Evolutionary conservation across 2,888 invertebrate genomes (phyloP), one percentile per base, ranked within the genome.

Genomic region (Stramonita haemastoma): DNA sequence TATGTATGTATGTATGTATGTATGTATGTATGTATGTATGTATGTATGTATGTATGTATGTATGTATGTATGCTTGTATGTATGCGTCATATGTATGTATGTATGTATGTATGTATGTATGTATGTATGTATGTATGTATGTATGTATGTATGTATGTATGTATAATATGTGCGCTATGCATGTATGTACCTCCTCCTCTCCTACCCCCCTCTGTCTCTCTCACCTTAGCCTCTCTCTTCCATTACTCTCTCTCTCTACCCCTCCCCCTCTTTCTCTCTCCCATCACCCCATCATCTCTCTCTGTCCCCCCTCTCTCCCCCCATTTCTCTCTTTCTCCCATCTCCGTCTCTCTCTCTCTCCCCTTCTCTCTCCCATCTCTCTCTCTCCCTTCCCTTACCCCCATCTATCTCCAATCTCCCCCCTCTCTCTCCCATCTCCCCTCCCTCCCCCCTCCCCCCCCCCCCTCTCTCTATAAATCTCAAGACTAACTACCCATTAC

Each of bases 191-290:
- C 73, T 87, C 87, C 66, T 66, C 66, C 46, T 77, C 73, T 87
- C 87, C 73, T 87, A 73, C 73, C 87, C 15, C 81, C 8, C n/a
- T 73, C 4, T 73, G 0, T 73, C n/a, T 26, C n/a, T 22, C 26
- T n/a, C 46, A 2, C 46, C 46, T 8, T 60, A n/a, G n/a, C n/a
- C 60, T 46, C 46, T 2, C 46, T 46, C 46, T 46, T 8, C 46
- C 73, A 2, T n/a, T n/a, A 15, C 73, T 87, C 87, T 77, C 79
- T 77, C 77, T 46, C 77, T 77, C 87, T 87, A 36, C 77, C 87
- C 77, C n/a, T n/a, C n/a, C 83, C 19, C 56, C 32, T 60, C 60
- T 60, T 13, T 66, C 19, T 6, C 4, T 13, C 66, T 13, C 66
- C 26, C 19, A 4, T 13, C 1, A 6, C 66, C 26, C 66, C 60